Evolutionary conservation across 2,113 vertebrate species (phyloP), one percentile per base, ranked within the genome.

Genomic region (Irena cyanogastra): DNA sequence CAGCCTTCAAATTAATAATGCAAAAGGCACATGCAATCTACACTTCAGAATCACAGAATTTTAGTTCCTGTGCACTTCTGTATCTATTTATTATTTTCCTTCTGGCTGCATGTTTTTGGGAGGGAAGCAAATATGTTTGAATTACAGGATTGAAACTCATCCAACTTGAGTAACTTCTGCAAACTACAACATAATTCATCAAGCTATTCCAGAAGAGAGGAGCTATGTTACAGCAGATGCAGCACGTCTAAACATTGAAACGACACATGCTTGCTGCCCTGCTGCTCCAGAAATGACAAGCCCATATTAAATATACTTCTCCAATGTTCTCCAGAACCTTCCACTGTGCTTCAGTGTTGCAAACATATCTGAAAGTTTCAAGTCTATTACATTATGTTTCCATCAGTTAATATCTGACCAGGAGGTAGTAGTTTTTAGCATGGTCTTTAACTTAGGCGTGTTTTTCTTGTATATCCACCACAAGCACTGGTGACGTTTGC

Each of bases 91-190:
- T 69, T 94, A 60, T 80, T 90, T 79, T 79, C 47, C 70, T 83
- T 88, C 50, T 83, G 59, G 83, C 54, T 86, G 50, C 1, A 0
- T 72, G 59, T 83, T 96, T 90, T 90, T 90, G 72, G 35, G 72
- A 94, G 52, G 52, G 87, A 89, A 94, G 76, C 39, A 95, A 92
- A 7, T 71, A 83, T 26, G 47, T 61, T 77, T 90, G 54, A 95
- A 77, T 83, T 86, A 90, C 47, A 92, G 31, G 75, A 86, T 7
- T 96, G 87, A 90, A 95, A 83, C n/a, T 87, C 76, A 92, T 92
- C 88, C 90, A 88, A 68, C 47, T 77, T 78, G 44, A 96, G 68
- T 50, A 93, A 88, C 92, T 94, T 93, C 68, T 60, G 56, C 54
- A 80, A 95, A 76, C 54, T 89, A 49, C 49, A 93, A 45, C 27